A percentile compares a stretch with the other conserved stretches of the same genome.
These are phyloP conservation scores for Agrochola litura DNA, from an alignment of 2,888 invertebrate genomes.

Conservation along the genomic window DNA sequence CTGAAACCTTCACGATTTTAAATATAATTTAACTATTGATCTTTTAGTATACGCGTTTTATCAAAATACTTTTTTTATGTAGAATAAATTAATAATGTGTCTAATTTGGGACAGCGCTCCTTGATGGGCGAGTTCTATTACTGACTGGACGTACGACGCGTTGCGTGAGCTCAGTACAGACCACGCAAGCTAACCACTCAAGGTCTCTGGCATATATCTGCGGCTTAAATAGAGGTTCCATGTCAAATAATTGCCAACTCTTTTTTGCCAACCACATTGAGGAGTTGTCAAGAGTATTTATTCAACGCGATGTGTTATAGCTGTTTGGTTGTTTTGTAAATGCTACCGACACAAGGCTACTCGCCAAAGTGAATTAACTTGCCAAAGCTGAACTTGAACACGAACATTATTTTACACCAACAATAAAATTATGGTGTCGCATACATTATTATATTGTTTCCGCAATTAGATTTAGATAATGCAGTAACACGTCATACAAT, in stretches of 20 bases:
- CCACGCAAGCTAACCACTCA: no score
- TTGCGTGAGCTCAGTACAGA: no score
- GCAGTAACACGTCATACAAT: slow-evolving; percentile 19
- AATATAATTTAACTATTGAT: no score
- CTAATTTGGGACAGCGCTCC: no score
- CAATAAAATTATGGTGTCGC: slow-evolving; percentile 59
- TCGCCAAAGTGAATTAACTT: slow-evolving; percentile 55
- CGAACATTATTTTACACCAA: slow-evolving; percentile 50
- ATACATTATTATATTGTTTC: slow-evolving; percentile 49
- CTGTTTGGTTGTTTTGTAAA: slow-evolving; percentile 63
- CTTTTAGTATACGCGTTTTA: no score
- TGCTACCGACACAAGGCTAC: slow-evolving; percentile 61
- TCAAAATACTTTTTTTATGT: no score
- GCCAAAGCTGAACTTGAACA: slow-evolving; percentile 65
- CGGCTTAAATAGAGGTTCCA: not conserved
- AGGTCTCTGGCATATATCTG: no score
- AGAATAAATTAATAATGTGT: no score
- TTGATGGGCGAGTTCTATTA: no score
- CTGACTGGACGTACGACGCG: no score
- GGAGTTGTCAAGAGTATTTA: slow-evolving; percentile 43
- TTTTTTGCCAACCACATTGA: slow-evolving; percentile 41
- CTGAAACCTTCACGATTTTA: no score
- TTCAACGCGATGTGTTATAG: slow-evolving; percentile 63
- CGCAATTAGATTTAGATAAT: slow-evolving; percentile 51
- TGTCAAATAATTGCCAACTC: slow-evolving; percentile 14